These are phyloP conservation scores for Drosophila ogumai DNA, from an alignment of 1,140 invertebrate species.

Conservation along the genomic window DNA sequence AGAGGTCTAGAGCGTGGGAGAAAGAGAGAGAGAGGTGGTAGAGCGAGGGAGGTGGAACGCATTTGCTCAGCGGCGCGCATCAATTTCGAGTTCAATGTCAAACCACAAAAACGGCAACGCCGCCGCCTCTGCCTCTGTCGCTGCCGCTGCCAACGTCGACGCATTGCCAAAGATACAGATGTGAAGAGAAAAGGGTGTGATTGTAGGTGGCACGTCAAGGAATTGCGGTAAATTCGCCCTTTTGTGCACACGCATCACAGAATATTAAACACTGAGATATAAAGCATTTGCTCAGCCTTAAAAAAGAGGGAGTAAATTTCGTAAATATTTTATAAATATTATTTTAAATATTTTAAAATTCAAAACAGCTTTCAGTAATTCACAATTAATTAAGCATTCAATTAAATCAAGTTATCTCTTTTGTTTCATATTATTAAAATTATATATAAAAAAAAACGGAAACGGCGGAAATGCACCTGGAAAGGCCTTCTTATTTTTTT, in stretches of 20 bases:
- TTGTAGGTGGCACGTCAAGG: slow-evolving; percentile 5
- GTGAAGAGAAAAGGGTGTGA: neutral
- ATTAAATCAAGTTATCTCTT: no score
- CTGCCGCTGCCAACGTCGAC: slow-evolving; percentile 18
- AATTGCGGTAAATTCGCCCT: slow-evolving; percentile 28
- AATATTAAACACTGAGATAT: neutral
- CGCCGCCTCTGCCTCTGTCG: slow-evolving; percentile 15
- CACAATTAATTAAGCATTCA: no score
- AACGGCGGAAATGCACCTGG: neutral
- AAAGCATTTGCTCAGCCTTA: neutral
- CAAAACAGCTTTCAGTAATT: neutral
- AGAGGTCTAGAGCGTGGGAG: slow-evolving; percentile 10
- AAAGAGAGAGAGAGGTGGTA: slow-evolving; percentile 11
- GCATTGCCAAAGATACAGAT: slow-evolving; percentile 19
- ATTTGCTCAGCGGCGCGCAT: slow-evolving; percentile 75
- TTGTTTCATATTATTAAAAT: no score
- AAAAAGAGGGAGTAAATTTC: no score
- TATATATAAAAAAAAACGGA: neutral
- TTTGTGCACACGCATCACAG: slow-evolving; percentile 13
- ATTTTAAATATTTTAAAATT: neutral
- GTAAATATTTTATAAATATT: neutral
- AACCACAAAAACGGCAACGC: slow-evolving; percentile 72
- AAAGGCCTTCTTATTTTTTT: neutral
- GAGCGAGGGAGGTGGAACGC: slow-evolving; percentile 42
- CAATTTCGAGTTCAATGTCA: slow-evolving; percentile 84